Evolutionary conservation across 1,140 invertebrate species (phyloP).

Genomic region (Drosophila melanica): DNA sequence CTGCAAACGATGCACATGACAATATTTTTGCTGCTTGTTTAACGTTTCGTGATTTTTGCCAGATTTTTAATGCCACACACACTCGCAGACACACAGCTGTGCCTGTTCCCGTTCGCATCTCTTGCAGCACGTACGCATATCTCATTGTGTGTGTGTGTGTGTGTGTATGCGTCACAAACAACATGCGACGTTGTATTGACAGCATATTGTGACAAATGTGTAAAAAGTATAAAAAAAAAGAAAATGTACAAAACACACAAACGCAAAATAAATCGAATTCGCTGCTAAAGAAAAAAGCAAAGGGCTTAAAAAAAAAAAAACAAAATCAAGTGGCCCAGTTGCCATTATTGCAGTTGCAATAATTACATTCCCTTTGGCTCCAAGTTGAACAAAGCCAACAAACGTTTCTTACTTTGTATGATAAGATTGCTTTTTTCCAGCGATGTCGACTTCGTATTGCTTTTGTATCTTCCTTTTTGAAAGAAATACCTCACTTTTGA

Average conservation of each 20-base stretch:
- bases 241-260: constrained; percentile 35
- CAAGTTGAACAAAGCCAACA: no score
- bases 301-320: constrained; percentile 18
- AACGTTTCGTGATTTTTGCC: constrained; percentile 81
- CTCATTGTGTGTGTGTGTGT: constrained; percentile 9
- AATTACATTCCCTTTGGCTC: background rate
- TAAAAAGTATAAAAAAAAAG: constrained; percentile 50
- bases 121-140: constrained; percentile 58
- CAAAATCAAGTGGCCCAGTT: background rate
- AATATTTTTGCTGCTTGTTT: constrained; percentile 80
- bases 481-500: no score
- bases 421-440: no score
- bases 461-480: background rate
- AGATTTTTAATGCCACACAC: constrained; percentile 75
- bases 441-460: no score
- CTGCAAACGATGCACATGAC: constrained; percentile 63
- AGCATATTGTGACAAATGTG: constrained; percentile 82
- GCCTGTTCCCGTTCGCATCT: constrained; percentile 35
- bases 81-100: constrained; percentile 21
- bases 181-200: constrained; percentile 73
- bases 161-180: constrained; percentile 62
- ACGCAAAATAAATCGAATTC: constrained; percentile 47
- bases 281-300: constrained; percentile 28
- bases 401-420: no score
- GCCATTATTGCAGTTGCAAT: constrained; percentile 9